Evolutionary conservation across 2,888 invertebrate genomes (phyloP), one percentile per base, ranked within the genome.

Genomic region (Agrypnus murinus): DNA sequence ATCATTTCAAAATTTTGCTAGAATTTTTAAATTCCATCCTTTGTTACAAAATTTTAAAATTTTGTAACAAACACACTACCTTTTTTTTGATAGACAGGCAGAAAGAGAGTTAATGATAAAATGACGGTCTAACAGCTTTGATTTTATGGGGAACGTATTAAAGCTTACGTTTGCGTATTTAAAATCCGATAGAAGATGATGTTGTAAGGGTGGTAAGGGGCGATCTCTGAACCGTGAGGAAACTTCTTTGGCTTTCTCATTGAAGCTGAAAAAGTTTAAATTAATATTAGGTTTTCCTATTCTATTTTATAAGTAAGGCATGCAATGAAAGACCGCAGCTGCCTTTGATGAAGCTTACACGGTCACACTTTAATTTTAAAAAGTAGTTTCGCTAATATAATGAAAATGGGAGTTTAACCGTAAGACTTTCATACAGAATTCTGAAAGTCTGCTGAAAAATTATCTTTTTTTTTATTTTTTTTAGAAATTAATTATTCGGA

Each of bases 211-310:
- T 2, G 87, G 82, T 71, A 89, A 82, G 0, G 88, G 89, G 0
- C 91, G 87, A 77, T 90, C 90, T 36, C 85, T 84, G 80, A 89
- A 90, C 12, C 86, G 79, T 15, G 79, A 78, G 0, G 88, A 88
- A 1, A 87, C 77, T 76, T 86, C 84, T 73, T 86, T 79, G 0
- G 87, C 87, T 62, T 83, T 60, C 57, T 69, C 69, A 48, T 65
- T 65, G 43, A 48, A 65, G 40, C 72, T 69, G 57, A 63, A 69
- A 69, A 72, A 82, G 43, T 69, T 70, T 43, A 65, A 66, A 71
- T 69, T 65, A 67, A 71, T 62, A 68, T 62, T 14, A 57, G 55
- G 31, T 60, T 66, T 67, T 40, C 32, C 58, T 65, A 46, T 15
- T 65, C 40, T 65, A 55, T 65, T 65, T 65, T 55, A 65, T 55